Evolutionary conservation across 2,113 vertebrate species (phyloP).

Genomic region (Menidia beryllina): DNA sequence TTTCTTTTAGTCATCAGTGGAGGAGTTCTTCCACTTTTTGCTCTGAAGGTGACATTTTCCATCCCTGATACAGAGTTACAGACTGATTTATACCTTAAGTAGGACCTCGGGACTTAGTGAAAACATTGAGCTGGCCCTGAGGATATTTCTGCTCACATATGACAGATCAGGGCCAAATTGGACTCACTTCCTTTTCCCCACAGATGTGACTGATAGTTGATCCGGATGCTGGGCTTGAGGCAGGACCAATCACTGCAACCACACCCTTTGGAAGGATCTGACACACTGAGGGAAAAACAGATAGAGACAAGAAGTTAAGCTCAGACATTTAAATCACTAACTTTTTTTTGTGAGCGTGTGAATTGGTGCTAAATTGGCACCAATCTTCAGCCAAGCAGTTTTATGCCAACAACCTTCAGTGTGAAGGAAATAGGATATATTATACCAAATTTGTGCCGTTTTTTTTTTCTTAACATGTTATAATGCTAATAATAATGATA

Average conservation of each 20-base stretch:
- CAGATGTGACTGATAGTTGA: conserved; percentile 93
- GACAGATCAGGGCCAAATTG: neutral
- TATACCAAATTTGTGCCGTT: too few species aligned
- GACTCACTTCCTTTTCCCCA: conserved; percentile 91
- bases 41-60: neutral
- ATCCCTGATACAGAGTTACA: too few species aligned
- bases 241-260: conserved; percentile 89
- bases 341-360: neutral
- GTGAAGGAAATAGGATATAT: too few species aligned
- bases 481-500: too few species aligned
- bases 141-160: neutral
- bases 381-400: too few species aligned
- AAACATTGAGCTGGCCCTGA: too few species aligned
- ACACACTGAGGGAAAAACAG: conserved; percentile 82
- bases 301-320: neutral
- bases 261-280: conserved; percentile 92
- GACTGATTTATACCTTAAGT: too few species aligned
- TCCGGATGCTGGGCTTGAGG: conserved; percentile 89
- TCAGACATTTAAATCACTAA: neutral
- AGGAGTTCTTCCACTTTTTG: neutral
- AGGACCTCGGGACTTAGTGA: too few species aligned
- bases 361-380: neutral
- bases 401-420: too few species aligned
- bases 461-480: too few species aligned
- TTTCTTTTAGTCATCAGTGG: neutral